These are phyloP conservation scores for Schizaphis graminum DNA, from an alignment of 2,888 invertebrate species.

Conservation along the genomic window DNA sequence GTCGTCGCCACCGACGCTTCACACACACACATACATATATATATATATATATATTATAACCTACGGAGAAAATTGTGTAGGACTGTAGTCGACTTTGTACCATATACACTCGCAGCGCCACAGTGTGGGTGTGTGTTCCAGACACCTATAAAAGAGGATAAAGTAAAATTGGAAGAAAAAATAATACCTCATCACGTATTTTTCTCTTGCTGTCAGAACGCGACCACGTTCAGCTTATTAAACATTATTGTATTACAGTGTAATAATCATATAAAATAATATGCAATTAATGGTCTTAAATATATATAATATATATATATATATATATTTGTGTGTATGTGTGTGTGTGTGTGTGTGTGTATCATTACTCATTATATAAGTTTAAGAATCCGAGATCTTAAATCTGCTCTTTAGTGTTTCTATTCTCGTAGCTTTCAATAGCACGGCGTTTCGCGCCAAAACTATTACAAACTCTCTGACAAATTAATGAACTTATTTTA, in stretches of 20 bases:
- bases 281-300: neutral
- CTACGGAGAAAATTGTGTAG: neutral
- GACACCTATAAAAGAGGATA: neutral
- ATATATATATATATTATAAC: neutral
- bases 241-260: neutral
- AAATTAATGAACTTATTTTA: constrained; percentile 34
- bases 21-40: neutral
- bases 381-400: neutral
- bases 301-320: neutral
- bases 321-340: too few relatives aligned
- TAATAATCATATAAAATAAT: neutral
- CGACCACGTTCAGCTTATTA: neutral
- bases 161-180: neutral
- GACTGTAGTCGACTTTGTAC: neutral
- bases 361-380: neutral
- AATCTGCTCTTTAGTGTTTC: neutral
- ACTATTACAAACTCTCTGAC: constrained; percentile 17
- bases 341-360: too few relatives aligned
- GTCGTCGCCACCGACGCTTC: neutral
- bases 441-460: neutral
- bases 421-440: neutral
- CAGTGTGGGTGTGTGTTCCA: neutral
- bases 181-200: neutral
- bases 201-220: neutral
- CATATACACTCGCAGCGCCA: neutral